Conservation (phyloP, 2,113 vertebrate genomes). For the Toxostoma redivivum region DNA sequence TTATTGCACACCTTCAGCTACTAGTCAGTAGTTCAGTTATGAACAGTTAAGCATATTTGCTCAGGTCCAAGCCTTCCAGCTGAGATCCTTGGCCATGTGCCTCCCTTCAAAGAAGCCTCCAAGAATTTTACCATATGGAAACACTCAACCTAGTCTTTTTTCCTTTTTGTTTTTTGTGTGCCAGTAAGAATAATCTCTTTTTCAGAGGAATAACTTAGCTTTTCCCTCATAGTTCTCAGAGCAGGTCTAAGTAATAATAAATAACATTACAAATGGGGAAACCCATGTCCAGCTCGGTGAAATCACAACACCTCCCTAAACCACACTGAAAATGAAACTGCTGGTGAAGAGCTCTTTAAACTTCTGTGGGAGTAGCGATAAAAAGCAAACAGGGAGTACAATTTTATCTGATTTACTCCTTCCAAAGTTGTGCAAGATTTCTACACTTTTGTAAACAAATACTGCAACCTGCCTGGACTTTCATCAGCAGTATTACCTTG, state of each 20-base stretch:
- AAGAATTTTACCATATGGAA: neutral
- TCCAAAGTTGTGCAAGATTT: neutral
- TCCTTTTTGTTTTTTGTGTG: neutral
- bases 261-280: neutral
- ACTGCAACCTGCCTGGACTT: neutral
- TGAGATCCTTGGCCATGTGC: neutral
- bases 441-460: neutral
- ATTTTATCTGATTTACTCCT: slow-evolving; percentile 32
- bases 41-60: neutral
- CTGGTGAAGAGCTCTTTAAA: neutral
- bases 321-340: slow-evolving; percentile 15
- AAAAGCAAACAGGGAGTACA: neutral
- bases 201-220: neutral
- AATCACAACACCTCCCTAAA: slow-evolving; percentile 34
- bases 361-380: slow-evolving; percentile 33
- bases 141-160: neutral
- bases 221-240: neutral
- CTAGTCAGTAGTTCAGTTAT: neutral
- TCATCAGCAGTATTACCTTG: neutral
- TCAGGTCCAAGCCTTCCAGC: neutral
- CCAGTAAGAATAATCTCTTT: neutral
- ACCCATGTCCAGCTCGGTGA: neutral
- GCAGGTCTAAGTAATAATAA: neutral
- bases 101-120: neutral
- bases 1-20: neutral